These are phyloP conservation scores for Caenorhabditis angaria DNA, from an alignment of 2,888 invertebrate genomes.

Conservation along the genomic window DNA sequence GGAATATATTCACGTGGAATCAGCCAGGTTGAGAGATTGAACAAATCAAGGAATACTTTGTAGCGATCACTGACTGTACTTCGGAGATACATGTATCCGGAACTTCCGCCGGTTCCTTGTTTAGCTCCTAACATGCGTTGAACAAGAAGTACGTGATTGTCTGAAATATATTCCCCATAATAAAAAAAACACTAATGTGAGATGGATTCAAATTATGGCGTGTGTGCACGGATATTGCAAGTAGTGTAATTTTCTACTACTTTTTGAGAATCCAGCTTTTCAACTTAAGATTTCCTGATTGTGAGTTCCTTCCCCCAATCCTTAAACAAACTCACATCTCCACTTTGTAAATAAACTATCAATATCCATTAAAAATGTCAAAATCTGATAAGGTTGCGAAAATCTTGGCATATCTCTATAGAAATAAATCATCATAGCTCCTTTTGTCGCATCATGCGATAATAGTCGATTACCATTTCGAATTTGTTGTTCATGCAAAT, in stretches of 20 bases:
- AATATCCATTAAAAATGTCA: conserved; percentile 94
- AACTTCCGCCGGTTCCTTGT: conserved; percentile 96
- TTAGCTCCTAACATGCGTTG: conserved; percentile 98
- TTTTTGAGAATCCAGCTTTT: conserved; percentile 10
- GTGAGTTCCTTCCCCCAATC: neutral
- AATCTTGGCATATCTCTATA: conserved; percentile 93
- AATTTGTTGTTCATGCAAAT: conserved; percentile 84
- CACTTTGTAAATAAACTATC: conserved; percentile 98
- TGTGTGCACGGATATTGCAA: too few species aligned
- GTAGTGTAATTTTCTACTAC: neutral
- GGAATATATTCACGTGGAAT: conserved; percentile 91
- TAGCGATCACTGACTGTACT: conserved; percentile 97
- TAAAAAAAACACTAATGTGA: too few species aligned
- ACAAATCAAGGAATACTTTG: conserved; percentile 95
- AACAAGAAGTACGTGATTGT: conserved; percentile 97
- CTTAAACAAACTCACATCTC: conserved; percentile 83
- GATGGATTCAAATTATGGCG: too few species aligned
- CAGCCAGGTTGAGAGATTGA: conserved; percentile 94
- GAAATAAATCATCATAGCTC: conserved; percentile 96
- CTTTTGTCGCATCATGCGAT: conserved; percentile 89
- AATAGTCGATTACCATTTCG: conserved; percentile 88
- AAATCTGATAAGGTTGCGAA: conserved; percentile 94
- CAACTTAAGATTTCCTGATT: too few species aligned
- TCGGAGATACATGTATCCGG: conserved; percentile 95
- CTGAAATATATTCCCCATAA: conserved; percentile 77